phyloP scores from a whole-genome alignment of 2,888 invertebrate species.

The Cosmopolites sordidus region DNA sequence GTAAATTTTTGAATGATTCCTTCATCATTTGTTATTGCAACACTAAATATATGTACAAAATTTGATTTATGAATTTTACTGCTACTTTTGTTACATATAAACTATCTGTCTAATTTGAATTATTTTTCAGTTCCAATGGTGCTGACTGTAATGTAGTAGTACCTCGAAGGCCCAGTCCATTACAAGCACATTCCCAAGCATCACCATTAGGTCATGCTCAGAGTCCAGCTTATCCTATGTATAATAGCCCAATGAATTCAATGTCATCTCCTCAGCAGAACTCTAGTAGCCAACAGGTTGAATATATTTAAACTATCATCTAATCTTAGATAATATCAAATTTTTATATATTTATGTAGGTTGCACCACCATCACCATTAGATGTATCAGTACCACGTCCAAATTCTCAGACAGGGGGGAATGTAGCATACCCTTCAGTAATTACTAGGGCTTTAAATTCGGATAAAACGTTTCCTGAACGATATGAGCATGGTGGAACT shows the following conservation, averaged over 20 bases:
- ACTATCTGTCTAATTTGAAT: no score
- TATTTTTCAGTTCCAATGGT: slow-evolving; percentile 38
- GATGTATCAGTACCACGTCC: slow-evolving; percentile 66
- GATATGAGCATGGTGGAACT: slow-evolving; percentile 50
- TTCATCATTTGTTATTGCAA: no score
- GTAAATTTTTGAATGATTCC: no score
- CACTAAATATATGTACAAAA: no score
- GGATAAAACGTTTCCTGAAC: slow-evolving; percentile 55
- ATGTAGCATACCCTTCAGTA: slow-evolving; percentile 76
- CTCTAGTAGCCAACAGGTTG: slow-evolving; percentile 49
- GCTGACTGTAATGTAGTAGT: slow-evolving; percentile 62
- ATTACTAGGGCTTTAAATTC: slow-evolving; percentile 70
- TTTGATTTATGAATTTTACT: no score
- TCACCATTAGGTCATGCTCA: slow-evolving; percentile 69
- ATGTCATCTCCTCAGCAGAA: slow-evolving; percentile 70
- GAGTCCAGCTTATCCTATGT: slow-evolving; percentile 78
- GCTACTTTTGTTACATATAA: not conserved
- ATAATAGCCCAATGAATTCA: slow-evolving; percentile 77
- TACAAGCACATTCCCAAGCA: slow-evolving; percentile 66
- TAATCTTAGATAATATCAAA: slow-evolving; percentile 1
- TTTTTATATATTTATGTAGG: slow-evolving; percentile 24
- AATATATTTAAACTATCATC: not conserved
- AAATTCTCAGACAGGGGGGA: slow-evolving; percentile 54
- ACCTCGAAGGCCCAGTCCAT: slow-evolving; percentile 64
- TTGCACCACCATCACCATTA: slow-evolving; percentile 65